phyloP scores from a whole-genome alignment of 2,888 invertebrate species.

The Drosophila helvetica region DNA sequence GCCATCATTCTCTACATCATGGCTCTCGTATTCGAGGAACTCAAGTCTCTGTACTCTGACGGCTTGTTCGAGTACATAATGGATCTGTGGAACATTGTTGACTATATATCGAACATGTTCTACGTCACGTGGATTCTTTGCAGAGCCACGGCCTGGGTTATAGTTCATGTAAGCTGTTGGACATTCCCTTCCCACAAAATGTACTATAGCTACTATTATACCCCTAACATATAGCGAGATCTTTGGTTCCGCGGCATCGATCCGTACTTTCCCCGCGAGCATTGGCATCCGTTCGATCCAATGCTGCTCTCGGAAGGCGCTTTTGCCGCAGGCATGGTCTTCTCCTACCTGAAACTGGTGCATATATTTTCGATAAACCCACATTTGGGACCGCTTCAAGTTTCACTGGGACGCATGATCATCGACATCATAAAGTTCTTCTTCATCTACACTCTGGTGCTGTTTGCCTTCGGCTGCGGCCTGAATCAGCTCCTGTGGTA shows the following conservation, averaged over 20 bases:
- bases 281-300: slow-evolving; percentile 98
- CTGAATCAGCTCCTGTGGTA: slow-evolving; percentile 97
- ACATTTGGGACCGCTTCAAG: slow-evolving; percentile 95
- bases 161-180: slow-evolving; percentile 90
- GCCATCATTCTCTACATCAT: slow-evolving; percentile 94
- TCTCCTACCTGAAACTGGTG: slow-evolving; percentile 96
- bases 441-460: slow-evolving; percentile 95
- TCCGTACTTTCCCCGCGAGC: slow-evolving; percentile 93
- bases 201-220: background rate
- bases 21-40: slow-evolving; percentile 98
- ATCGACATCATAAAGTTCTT: slow-evolving; percentile 98
- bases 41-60: slow-evolving; percentile 94
- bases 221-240: slow-evolving; percentile 87
- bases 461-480: slow-evolving; percentile 98
- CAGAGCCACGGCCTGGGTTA: slow-evolving; percentile 93
- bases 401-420: slow-evolving; percentile 96
- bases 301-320: slow-evolving; percentile 96
- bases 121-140: slow-evolving; percentile 97
- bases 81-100: slow-evolving; percentile 99
- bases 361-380: slow-evolving; percentile 99
- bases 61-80: slow-evolving; percentile 96
- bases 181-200: no score
- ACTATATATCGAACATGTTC: slow-evolving; percentile 97
- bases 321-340: slow-evolving; percentile 98
- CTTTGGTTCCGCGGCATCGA: slow-evolving; percentile 87